Conservation (phyloP, 2,113 vertebrate genomes). For the Chamaetylas fuelleborni region DNA sequence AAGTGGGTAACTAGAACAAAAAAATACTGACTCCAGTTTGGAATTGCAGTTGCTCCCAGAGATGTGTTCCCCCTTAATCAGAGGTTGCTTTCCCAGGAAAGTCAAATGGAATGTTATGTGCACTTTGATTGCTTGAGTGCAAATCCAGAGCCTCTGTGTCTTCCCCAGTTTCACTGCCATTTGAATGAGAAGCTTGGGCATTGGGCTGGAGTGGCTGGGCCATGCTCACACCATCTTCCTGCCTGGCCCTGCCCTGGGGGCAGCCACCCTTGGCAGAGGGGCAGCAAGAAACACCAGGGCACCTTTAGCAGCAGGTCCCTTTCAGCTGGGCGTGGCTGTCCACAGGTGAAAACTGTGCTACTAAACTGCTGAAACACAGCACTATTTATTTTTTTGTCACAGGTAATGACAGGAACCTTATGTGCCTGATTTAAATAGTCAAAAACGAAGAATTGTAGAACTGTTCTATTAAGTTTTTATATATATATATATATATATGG, state of each 20-base stretch:
- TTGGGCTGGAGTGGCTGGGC: neutral
- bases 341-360: neutral
- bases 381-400: neutral
- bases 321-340: accelerated
- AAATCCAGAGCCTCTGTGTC: neutral
- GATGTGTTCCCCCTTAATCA: neutral
- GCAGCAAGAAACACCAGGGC: accelerated
- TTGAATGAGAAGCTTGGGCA: neutral
- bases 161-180: neutral
- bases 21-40: neutral
- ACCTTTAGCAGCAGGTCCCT: neutral
- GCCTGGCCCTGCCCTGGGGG: neutral
- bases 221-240: neutral
- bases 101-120: neutral
- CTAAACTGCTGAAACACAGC: neutral
- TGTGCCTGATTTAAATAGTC: neutral
- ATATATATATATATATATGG: neutral
- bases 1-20: neutral
- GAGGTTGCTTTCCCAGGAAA: neutral
- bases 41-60: neutral
- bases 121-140: neutral
- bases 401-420: neutral
- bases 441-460: neutral
- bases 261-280: neutral
- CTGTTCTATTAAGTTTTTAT: neutral